Conservation (phyloP, 2,888 invertebrate genomes). For the Dicyrtoma fusca region DNA sequence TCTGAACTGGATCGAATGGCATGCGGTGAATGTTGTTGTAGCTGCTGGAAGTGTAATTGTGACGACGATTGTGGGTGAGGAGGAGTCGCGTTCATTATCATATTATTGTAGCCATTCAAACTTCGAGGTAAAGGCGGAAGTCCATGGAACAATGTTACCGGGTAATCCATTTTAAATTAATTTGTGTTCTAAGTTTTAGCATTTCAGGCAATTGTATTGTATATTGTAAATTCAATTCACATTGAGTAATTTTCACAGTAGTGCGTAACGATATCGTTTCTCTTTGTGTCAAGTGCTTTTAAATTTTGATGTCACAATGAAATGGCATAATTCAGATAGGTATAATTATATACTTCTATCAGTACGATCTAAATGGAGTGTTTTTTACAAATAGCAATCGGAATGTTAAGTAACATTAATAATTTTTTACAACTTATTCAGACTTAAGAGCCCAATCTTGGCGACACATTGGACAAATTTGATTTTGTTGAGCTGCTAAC, state of each 20-base stretch:
- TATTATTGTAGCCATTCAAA: slow-evolving; percentile 34
- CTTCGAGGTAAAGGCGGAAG: slow-evolving; percentile 55
- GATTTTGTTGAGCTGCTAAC: slow-evolving; percentile 84
- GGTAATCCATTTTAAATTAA: slow-evolving; percentile 27
- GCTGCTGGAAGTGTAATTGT: slow-evolving; percentile 20
- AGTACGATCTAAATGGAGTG: background rate
- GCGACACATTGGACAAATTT: slow-evolving; percentile 87
- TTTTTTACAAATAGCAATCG: background rate
- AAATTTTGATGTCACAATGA: no score
- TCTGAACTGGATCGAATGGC: slow-evolving; percentile 26
- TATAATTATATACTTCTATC: no score
- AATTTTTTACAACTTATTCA: slow-evolving; percentile 66
- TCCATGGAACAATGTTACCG: slow-evolving; percentile 51
- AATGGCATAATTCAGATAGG: no score
- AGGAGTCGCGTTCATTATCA: slow-evolving; percentile 5
- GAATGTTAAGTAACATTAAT: slow-evolving; percentile 1
- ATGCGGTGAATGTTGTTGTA: slow-evolving; percentile 17
- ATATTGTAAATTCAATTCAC: no score
- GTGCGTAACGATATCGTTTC: no score
- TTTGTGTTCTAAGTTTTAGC: background rate
- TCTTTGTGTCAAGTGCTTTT: no score
- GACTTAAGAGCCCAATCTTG: slow-evolving; percentile 92
- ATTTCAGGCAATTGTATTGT: background rate
- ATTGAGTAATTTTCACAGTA: no score
- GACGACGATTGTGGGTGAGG: slow-evolving; percentile 15